phyloP scores from a whole-genome alignment of 2,113 vertebrate genomes.

The Micronycteris hirsuta region DNA sequence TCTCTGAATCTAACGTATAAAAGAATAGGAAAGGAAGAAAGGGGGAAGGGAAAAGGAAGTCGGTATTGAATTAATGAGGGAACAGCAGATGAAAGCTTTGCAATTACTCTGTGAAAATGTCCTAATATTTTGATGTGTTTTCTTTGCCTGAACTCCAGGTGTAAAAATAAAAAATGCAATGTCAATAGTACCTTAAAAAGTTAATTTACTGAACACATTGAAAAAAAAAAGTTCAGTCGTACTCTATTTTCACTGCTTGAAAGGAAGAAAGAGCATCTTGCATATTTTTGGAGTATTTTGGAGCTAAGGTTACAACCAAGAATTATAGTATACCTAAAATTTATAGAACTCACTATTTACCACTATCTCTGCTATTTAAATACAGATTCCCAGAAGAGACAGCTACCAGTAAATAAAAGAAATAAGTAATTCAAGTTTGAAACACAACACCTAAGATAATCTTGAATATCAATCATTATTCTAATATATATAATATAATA shows the following conservation, averaged over 20 bases:
- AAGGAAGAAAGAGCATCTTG: neutral
- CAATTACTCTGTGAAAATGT: neutral
- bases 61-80: neutral
- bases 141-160: constrained; percentile 1
- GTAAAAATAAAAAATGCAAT: neutral
- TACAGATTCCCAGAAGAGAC: neutral
- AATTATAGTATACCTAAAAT: neutral
- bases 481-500: neutral
- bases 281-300: neutral
- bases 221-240: neutral
- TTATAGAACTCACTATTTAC: neutral
- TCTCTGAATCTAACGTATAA: neutral
- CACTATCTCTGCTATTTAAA: neutral
- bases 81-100: neutral
- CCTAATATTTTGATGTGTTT: neutral
- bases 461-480: neutral
- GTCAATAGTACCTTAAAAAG: neutral
- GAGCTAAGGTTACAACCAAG: neutral
- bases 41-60: neutral
- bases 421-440: neutral
- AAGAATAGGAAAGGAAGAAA: neutral
- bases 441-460: neutral
- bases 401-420: neutral
- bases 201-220: neutral
- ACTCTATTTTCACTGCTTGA: neutral